Evolutionary conservation across 2,797 vertebrate species (phyloP).

Genomic region (Mastacembelus armatus): DNA sequence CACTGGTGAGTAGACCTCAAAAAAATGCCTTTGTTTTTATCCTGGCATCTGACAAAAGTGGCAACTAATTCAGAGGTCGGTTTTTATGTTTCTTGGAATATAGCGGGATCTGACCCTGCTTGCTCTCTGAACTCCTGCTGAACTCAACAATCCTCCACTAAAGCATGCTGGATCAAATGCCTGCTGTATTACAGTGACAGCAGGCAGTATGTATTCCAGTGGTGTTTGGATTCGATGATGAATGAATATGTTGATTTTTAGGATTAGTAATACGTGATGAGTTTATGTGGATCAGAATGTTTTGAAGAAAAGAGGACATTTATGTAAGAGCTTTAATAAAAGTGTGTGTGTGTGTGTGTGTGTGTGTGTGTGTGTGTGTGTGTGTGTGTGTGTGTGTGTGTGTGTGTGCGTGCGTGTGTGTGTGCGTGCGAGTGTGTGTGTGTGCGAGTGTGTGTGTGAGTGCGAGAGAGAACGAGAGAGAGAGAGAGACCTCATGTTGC

Average conservation of each 20-base stretch:
- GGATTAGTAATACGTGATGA: neutral
- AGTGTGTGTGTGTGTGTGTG: neutral
- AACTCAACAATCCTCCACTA: conserved; percentile 25
- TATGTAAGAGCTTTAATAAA: conserved; percentile 10
- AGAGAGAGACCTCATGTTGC: conserved; percentile 24
- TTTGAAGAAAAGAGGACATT: conserved; percentile 2
- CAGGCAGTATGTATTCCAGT: neutral
- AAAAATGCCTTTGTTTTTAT: conserved; percentile 14
- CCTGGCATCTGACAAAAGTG: conserved; percentile 9
- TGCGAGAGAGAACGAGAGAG: neutral
- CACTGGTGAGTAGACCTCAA: too few relatives aligned
- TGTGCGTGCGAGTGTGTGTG: conserved; percentile 11
- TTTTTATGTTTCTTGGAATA: conserved; percentile 43
- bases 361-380: neutral
- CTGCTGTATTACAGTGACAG: neutral
- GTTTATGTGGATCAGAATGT: conserved; percentile 14
- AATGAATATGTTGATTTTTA: neutral
- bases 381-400: neutral
- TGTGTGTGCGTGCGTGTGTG: neutral
- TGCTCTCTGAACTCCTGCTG: conserved; percentile 40
- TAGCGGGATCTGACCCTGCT: conserved; percentile 26
- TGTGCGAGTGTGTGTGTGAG: conserved; percentile 9
- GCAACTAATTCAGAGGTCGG: neutral
- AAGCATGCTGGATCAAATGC: neutral
- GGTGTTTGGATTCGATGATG: neutral